A percentile compares a stretch with the other conserved stretches of the same genome.
Evolutionary conservation across 2,113 vertebrate genomes (phyloP).

Genomic region (Choloepus hoffmanni): DNA sequence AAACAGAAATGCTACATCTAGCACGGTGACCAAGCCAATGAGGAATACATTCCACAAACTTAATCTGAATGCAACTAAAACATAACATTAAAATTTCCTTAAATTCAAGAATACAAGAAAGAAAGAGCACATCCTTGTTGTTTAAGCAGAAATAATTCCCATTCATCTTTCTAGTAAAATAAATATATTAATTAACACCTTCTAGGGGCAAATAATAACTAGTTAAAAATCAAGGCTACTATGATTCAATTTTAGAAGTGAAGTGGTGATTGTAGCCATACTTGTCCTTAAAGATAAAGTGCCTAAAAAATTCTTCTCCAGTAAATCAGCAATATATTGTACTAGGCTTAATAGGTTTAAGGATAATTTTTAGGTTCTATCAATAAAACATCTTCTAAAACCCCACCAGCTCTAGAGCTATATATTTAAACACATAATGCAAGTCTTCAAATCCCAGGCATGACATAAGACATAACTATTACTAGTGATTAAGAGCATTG

Average conservation of each 20-base stretch:
- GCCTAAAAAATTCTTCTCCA: slow-evolving; percentile 33
- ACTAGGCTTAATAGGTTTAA: slow-evolving; percentile 44
- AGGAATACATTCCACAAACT: slow-evolving; percentile 3
- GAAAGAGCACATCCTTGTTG: not conserved
- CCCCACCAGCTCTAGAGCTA: not conserved
- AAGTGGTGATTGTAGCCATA: slow-evolving; percentile 44
- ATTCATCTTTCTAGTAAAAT: slow-evolving; percentile 51
- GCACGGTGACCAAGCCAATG: not conserved
- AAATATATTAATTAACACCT: slow-evolving; percentile 50
- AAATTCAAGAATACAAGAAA: slow-evolving; percentile 37
- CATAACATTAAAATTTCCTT: slow-evolving; percentile 42
- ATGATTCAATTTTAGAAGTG: slow-evolving; percentile 58
- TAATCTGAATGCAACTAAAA: slow-evolving; percentile 25
- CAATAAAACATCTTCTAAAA: slow-evolving; percentile 51
- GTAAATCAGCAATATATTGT: slow-evolving; percentile 52
- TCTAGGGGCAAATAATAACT: slow-evolving; percentile 43
- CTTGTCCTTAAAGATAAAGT: slow-evolving; percentile 50
- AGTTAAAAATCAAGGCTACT: slow-evolving; percentile 65
- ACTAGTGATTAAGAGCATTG: not conserved
- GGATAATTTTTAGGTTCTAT: slow-evolving; percentile 51
- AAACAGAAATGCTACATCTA: not conserved
- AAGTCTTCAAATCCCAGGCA: slow-evolving; percentile 7
- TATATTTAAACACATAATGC: slow-evolving; percentile 41
- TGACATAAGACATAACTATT: not conserved
- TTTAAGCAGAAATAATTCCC: slow-evolving; percentile 53